Evolutionary conservation across 2,888 invertebrate species (phyloP), one percentile per base, ranked within the genome.

Genomic region (Carabus problematicus): DNA sequence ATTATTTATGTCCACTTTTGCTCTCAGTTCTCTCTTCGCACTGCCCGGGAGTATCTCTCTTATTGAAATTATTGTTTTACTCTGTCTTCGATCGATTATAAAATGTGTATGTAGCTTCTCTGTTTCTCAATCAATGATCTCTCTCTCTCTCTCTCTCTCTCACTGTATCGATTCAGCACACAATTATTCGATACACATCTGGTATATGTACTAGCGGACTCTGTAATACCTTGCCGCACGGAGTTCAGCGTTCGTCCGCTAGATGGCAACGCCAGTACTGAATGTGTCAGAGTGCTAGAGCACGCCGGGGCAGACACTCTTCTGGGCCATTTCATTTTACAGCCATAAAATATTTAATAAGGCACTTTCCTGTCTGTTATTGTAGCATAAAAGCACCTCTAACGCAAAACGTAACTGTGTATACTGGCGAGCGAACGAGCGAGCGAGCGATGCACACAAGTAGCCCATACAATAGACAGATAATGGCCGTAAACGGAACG

Each of bases 301-400:
- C 60, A n/a, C n/a, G n/a, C n/a, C n/a, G n/a, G n/a, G 54, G 52
- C 52, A 60, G 55, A 29, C 47, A 18, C 62, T 67, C 71, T 71
- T 71, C 67, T 68, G 71, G 68, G 47, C 68, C 71, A 71, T 71
- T 71, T 71, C 71, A 71, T 71, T 71, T 71, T 71, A 71, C 71
- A 72, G 73, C 75, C 75, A 76, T 80, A 80, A 80, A 78, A 79
- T 79, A 78, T 79, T 79, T 80, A 80, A 79, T 79, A 78, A 76
- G 76, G 80, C 80, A 80, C 79, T 80, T 80, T 77, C 76, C 75
- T 74, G 77, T 77, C 77, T 78, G 79, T 81, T 81, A 81, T 80
- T 78, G 77, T 80, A 76, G 78, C 79, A 79, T 81, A 81, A 81
- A 81, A 80, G 79, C 77, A 79, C 79, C 78, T 79, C 79, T 79